Conservation (phyloP, 1,140 invertebrate species). For the Cardiocondyla obscurior region DNA sequence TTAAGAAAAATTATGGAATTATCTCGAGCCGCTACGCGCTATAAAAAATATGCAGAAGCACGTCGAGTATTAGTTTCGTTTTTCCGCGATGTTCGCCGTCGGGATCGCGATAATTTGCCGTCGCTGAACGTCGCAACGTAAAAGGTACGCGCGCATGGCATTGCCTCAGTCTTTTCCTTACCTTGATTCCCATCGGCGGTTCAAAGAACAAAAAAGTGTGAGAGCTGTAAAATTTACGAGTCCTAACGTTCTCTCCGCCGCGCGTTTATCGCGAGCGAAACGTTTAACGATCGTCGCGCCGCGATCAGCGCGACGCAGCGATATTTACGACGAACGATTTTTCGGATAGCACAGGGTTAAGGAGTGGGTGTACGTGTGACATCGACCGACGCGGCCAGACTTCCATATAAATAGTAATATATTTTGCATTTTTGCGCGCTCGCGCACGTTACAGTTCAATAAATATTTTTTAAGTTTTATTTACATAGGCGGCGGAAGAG, state of each 20-base stretch:
- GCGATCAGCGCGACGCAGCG: constrained; percentile 11
- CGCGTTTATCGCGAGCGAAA: constrained; percentile 45
- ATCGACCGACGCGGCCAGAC: constrained; percentile 35
- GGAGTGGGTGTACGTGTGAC: constrained; percentile 54
- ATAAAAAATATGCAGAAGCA: not conserved
- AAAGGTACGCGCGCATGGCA: not conserved
- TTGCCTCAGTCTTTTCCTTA: not conserved
- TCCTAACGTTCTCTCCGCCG: constrained; percentile 43
- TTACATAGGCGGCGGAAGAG: constrained; percentile 65
- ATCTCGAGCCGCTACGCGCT: too few relatives aligned
- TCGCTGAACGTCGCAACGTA: not conserved
- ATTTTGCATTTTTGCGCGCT: constrained; percentile 75
- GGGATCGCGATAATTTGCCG: not conserved
- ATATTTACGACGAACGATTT: constrained; percentile 56
- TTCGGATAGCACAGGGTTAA: constrained; percentile 8
- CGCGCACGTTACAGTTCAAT: constrained; percentile 78
- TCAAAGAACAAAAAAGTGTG: constrained; percentile 55
- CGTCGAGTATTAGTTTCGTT: not conserved
- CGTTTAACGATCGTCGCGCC: constrained; percentile 70
- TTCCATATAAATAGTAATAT: constrained; percentile 73
- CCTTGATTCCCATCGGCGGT: constrained; percentile 29
- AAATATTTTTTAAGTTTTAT: constrained; percentile 77
- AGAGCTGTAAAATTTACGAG: constrained; percentile 73
- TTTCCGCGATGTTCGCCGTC: not conserved
- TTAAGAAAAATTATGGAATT: not conserved